Percentiles rank a stretch among this genome's conserved stretches.
Evolutionary conservation across 2,888 invertebrate species (phyloP).

Genomic region (Andrena camellia): DNA sequence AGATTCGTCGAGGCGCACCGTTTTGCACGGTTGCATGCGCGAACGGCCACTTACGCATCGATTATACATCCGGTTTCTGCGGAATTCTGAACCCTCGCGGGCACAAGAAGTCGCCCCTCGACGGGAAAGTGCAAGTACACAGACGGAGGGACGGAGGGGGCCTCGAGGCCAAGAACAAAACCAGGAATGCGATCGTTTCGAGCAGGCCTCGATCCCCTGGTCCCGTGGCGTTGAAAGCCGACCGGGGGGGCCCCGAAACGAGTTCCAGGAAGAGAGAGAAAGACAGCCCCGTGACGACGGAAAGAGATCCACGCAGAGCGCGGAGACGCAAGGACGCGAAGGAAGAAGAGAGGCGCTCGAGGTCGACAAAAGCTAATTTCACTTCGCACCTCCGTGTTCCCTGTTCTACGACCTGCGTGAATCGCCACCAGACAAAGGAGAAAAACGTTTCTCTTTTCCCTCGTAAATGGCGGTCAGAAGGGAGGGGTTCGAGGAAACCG

Average conservation of each 20-base stretch:
- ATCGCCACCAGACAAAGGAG: slow-evolving; percentile 34
- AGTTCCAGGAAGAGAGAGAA: slow-evolving; percentile 72
- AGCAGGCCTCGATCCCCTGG: slow-evolving; percentile 28
- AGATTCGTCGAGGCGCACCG: too few species aligned
- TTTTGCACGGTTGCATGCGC: slow-evolving; percentile 2
- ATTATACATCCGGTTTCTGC: slow-evolving; percentile 18
- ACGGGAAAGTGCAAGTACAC: slow-evolving; percentile 20
- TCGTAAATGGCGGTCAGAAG: slow-evolving; percentile 13
- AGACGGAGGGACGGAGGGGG: not conserved
- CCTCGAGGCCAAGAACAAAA: slow-evolving; percentile 34
- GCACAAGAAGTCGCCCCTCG: slow-evolving; percentile 17
- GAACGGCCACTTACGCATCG: slow-evolving; percentile 18
- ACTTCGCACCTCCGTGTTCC: slow-evolving; percentile 62
- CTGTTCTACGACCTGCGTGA: slow-evolving; percentile 31
- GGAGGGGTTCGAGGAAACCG: slow-evolving; percentile 24
- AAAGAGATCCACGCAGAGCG: slow-evolving; percentile 32
- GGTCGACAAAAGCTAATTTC: slow-evolving; percentile 66
- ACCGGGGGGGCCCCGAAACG: slow-evolving; percentile 60
- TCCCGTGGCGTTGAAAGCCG: slow-evolving; percentile 46
- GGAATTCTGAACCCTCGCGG: slow-evolving; percentile 4
- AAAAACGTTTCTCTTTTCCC: slow-evolving; percentile 15
- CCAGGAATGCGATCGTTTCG: slow-evolving; percentile 56
- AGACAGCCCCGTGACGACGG: slow-evolving; percentile 52
- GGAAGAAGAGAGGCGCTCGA: slow-evolving; percentile 31
- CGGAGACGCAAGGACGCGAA: not conserved